These are phyloP conservation scores for Haliclona indistincta DNA, from an alignment of 37 sponge, comb jelly and placozoan genomes.

Conservation along the genomic window DNA sequence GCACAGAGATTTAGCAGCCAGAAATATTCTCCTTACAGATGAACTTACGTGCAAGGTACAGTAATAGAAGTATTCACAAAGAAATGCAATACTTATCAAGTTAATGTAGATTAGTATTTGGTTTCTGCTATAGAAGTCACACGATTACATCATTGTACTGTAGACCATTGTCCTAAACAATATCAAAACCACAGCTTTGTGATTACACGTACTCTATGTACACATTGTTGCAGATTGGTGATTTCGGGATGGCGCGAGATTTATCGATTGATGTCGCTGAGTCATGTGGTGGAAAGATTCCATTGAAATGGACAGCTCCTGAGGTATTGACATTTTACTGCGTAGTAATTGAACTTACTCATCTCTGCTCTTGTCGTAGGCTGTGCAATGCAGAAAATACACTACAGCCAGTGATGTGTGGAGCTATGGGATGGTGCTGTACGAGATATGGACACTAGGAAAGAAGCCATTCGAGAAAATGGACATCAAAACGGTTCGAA, in stretches of 20 bases:
- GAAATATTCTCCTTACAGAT: constrained; percentile 47
- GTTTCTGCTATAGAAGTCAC: no score
- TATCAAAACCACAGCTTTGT: no score
- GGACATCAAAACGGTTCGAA: constrained; percentile 47
- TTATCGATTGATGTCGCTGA: constrained; percentile 34
- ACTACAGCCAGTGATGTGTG: constrained; percentile 66
- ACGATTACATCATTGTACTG: no score
- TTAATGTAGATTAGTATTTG: no score
- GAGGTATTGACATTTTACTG: constrained; percentile 45
- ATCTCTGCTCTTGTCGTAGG: constrained; percentile 3
- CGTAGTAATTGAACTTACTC: no score
- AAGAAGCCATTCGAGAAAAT: constrained; percentile 59
- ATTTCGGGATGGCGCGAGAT: constrained; percentile 75
- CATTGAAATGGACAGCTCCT: constrained; percentile 75
- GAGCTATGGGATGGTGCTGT: constrained; percentile 70
- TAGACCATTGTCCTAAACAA: no score
- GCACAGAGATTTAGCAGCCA: constrained; percentile 58
- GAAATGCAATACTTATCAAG: no score
- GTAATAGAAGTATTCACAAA: no score
- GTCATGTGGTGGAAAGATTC: constrained; percentile 64
- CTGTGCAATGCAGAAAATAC: constrained; percentile 58
- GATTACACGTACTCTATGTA: no score
- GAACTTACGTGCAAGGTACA: constrained; percentile 71
- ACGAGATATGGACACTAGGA: constrained; percentile 63
- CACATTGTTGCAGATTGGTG: constrained; percentile 65